Base-by-base conservation (phyloP, 2,888 invertebrate genomes). In the Caenorhabditis panamensis region DNA sequence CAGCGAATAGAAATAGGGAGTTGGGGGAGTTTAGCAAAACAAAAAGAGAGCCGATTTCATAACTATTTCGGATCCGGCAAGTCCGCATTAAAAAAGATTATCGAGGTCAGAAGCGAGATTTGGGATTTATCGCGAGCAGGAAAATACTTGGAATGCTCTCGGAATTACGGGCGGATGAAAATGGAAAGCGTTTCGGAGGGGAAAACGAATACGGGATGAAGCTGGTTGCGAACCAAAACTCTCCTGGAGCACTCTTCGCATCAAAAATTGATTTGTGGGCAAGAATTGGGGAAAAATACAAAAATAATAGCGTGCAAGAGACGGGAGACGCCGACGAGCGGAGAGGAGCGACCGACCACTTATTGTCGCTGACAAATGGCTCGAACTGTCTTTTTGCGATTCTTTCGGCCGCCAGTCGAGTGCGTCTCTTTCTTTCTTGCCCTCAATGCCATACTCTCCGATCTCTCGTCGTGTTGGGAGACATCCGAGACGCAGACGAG, bases 331-430 rank as follows among this genome's bases (percentile, higher is more conserved):
- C 11, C 58, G 36, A 58, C 58, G 64, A 49, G 20, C 59, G n/a
- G n/a, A n/a, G n/a, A n/a, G 62, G 62, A 62, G 71, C 66, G 64
- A 63, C 73, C 73, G 66, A 66, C 73, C 64, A 73, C 73, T 73
- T 73, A 73, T 73, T 73, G 73, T 73, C 64, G 73, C 73, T 66
- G 73, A 73, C 73, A 73, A 73, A 73, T 66, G 73, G 73, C 73
- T 73, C 73, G 73, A 77, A 77, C 64, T 62, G 63, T 69, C 77
- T 68, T 77, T 68, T 67, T 64, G 69, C 67, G 49, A 53, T 76
- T 63, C 56, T 76, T 68, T 68, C 76, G 75, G 61, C 54, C 56
- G 73, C 54, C 63, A 47, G 63, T 72, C 73, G 66, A 66, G 72
- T 72, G 71, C 56, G 58, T 41, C 64, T 59, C 56, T 51, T 28